Base-by-base conservation (phyloP, 1,140 invertebrate genomes). In the Panagrolaimus sp. region DNA sequence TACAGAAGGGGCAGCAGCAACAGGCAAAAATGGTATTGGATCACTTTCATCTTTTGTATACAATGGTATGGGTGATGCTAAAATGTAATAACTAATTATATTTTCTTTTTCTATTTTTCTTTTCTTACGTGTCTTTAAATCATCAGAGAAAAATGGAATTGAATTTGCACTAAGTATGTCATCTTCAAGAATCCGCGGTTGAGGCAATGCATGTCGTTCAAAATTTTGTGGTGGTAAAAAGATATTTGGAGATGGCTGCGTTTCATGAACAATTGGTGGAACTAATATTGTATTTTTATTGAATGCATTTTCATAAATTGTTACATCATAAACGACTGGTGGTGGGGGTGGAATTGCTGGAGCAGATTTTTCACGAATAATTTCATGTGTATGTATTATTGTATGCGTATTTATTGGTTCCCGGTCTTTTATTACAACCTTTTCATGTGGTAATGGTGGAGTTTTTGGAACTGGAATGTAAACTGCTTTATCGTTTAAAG, bases 381-480 rank as follows among this genome's bases (percentile, higher is more conserved):
- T 27, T 57, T 57, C 51, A 57, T 57, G 51, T 25, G 51, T 20
- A 11, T 27, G 51, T 1, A 23, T 11, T 25, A 51, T 51, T 57
- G 51, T 20, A 11, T 20, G 51, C 11, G 51, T 57, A 4, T 13
- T 16, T 57, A 25, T 9, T 16, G 20, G 20, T 57, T 57, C 51
- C 1, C 11, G 1, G 11, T 25, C 51, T 25, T 25, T 27, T 5
- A 27, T 20, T 57, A 25, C 51, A 1, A 16, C 27, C n/a, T 16
- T 13, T 16, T 51, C 25, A 13, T 27, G 51, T 20, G 20, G 51
- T 57, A 27, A 27, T 57, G 51, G 51, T 13, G 51, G 51, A 11
- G 51, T 57, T 57, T 57, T 57, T 57, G 51, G 51, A 20, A 57
- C 51, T 4, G 51, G 51, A 11, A 57, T 27, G 27, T 57, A 57